A percentile compares a stretch with the other conserved stretches of the same genome.
Evolutionary conservation across 2,113 vertebrate genomes (phyloP).

Genomic region (Mesoclemmys tuberculata): DNA sequence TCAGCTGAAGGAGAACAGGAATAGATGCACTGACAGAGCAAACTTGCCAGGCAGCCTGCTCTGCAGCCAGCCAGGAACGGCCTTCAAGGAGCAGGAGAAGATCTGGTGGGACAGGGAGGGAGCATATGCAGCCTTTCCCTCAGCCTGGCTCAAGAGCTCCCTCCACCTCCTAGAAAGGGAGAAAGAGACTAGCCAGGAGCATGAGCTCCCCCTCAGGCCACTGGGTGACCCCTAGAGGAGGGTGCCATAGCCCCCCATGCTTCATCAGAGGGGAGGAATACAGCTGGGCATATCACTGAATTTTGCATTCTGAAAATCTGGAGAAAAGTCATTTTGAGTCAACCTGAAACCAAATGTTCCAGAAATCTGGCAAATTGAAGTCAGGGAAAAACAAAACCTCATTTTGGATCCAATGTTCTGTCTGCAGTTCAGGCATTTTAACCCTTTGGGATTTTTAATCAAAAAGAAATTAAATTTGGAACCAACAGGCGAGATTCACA

Average conservation of each 20-base stretch:
- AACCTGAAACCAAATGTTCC: neutral
- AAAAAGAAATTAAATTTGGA: neutral
- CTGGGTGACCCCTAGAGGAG: too few species aligned
- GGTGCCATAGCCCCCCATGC: too few species aligned
- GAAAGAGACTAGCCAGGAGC: neutral
- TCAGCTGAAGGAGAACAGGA: conserved; percentile 5
- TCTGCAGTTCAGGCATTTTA: too few species aligned
- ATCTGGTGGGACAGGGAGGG: neutral
- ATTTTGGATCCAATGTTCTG: neutral
- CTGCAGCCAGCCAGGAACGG: neutral
- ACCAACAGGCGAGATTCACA: neutral
- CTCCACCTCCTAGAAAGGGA: neutral
- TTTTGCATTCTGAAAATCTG: neutral
- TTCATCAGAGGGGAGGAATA: neutral
- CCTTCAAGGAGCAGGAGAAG: neutral
- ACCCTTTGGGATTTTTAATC: too few species aligned
- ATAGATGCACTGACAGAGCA: neutral
- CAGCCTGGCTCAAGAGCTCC: neutral
- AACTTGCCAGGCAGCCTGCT: neutral
- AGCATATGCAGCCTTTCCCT: neutral
- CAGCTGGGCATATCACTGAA: neutral
- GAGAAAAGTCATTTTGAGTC: neutral
- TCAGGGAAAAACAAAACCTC: neutral
- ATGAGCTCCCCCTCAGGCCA: neutral
- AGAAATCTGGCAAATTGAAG: neutral